Base-by-base conservation (phyloP, 2,888 invertebrate genomes). In the Dolichomitus sp. region DNA sequence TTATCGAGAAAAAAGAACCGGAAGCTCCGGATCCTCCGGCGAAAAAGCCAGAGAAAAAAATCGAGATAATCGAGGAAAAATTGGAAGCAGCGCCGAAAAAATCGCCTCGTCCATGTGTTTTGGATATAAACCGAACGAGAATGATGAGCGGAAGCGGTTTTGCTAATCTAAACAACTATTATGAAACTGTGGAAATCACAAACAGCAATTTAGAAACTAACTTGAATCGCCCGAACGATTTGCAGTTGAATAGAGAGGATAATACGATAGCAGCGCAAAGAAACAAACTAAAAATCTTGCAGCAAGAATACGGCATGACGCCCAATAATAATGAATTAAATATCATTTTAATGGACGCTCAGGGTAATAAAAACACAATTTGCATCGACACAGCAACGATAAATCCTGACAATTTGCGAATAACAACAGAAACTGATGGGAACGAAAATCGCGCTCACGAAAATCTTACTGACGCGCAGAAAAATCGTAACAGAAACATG, bases 241-340 rank as follows among this genome's bases (percentile, higher is more conserved):
- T 87, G 66, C 72, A 80, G 78, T 72, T 86, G 70, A 30, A 70
- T 4, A 89, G 89, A 68, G 87, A 89, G 0, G 94, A 94, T 2
- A 95, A 95, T 2, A 94, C 96, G 78, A 95, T 94, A 14, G 95
- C 95, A 76, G 96, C 96, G 0, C 93, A 96, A 83, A 91, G 94
- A 68, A 96, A 96, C 87, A 96, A 95, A 90, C 89, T 95, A 23
- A 96, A 95, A 91, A 94, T 96, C 1, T 90, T 96, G 76, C 94
- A 95, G 4, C 95, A 95, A 0, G 96, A 96, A 90, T 96, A 95
- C 84, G 95, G 95, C 4, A 88, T 89, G 86, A 90, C 90, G 23
- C 91, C 91, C 65, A 91, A 91, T 65, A 88, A 88, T 65, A 92
- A 93, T 61, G 88, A 89, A 61, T 33, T 87, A 0, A 84, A 85